Percentiles rank a stretch among this genome's conserved stretches.
Evolutionary conservation across 2,113 vertebrate species (phyloP).

Genomic region (Sinocyclocheilus maitianheensis): DNA sequence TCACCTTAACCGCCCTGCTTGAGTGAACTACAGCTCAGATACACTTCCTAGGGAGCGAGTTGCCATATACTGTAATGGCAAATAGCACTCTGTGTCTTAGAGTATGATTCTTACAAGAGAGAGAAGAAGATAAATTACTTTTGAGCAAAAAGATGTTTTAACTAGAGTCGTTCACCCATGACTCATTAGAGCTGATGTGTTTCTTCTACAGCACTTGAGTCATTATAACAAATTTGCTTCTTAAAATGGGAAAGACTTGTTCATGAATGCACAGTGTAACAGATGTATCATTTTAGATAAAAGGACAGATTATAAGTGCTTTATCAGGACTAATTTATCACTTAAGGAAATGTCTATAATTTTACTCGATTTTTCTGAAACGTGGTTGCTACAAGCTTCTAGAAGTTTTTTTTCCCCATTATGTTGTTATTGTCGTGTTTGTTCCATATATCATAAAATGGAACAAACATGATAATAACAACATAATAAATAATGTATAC

Average conservation of each 20-base stretch:
- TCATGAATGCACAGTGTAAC: background rate
- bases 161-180: constrained; percentile 6
- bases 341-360: background rate
- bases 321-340: background rate
- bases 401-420: too few relatives aligned
- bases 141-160: constrained; percentile 16
- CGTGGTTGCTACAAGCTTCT: background rate
- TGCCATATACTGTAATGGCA: background rate
- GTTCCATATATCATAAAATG: background rate
- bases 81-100: background rate
- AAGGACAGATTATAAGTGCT: background rate
- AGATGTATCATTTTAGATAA: background rate
- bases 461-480: too few relatives aligned
- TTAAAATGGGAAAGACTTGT: background rate
- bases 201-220: constrained; percentile 3
- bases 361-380: background rate
- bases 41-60: background rate
- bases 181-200: constrained; percentile 23
- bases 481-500: too few relatives aligned
- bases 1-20: background rate
- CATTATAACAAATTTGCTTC: constrained; percentile 9
- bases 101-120: background rate
- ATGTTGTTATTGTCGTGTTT: background rate
- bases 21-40: background rate
- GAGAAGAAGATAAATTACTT: background rate